Base-by-base conservation (phyloP, 2,113 vertebrate species). In the Lepisosteus oculatus region DNA sequence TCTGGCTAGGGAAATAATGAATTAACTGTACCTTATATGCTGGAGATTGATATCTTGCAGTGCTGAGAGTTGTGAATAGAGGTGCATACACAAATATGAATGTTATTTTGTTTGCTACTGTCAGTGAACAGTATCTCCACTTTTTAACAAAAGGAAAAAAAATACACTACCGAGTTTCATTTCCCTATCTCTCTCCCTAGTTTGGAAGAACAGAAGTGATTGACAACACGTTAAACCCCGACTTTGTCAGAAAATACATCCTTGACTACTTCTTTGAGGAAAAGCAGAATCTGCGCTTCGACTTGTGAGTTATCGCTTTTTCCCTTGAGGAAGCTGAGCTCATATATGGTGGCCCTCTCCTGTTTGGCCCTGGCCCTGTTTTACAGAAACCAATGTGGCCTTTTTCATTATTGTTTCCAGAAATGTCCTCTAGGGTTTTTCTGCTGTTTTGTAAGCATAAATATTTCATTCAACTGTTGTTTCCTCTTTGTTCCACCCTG, bases 261-360 rank as follows among this genome's bases (percentile, higher is more conserved):
- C 90, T 97, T 14, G 94, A 98, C 82, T 98, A 97, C 83, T 97
- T 95, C 85, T 98, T 98, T 17, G 96, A 98, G 86, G 96, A 98
- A 87, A 95, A 96, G 78, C 96, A 98, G 87, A 97, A 91, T 74
- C 93, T 98, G 54, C 95, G 96, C 72, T 97, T 98, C n/a, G 96
- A 98, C 89, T 88, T 98, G 96, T 98, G 82, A 97, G 96, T 94
- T 54, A 43, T 72, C 77, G 65, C 12, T n/a, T 55, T 88, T 85
- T 83, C 47, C 47, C 47, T 5, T 51, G 8, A 51, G 47, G 47
- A 5, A 51, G 47, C 5, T 5, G 47, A 9, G 47, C 47, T 51
- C 0, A 0, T 5, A 5, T 51, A 51, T 51, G 47, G 17, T 29
- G 47, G 47, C 47, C 47, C 8, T 29, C 17, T 29, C 17, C 1